These are phyloP conservation scores for Apogon hyalosoma DNA, from an alignment of 2,797 vertebrate species.

Conservation along the genomic window DNA sequence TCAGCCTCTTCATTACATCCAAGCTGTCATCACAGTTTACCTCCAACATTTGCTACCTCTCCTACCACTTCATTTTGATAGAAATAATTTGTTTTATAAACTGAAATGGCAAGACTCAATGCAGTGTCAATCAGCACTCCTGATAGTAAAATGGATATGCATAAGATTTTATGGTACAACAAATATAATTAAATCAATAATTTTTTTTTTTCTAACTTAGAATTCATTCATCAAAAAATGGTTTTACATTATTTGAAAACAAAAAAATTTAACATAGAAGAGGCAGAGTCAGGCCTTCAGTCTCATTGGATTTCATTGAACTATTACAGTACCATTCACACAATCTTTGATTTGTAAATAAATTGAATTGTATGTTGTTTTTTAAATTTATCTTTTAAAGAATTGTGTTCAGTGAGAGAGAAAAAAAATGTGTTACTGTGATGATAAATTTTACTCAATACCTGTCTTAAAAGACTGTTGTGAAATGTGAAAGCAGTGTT, in stretches of 20 bases:
- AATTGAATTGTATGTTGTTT: not conserved
- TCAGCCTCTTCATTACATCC: slow-evolving; percentile 73
- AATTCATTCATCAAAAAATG: slow-evolving; percentile 7
- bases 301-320: not conserved
- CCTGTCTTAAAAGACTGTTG: slow-evolving; percentile 6
- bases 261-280: not conserved
- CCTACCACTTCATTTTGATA: slow-evolving; percentile 48
- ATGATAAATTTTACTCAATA: slow-evolving; percentile 7
- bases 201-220: not conserved
- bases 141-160: slow-evolving; percentile 3
- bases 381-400: slow-evolving; percentile 10
- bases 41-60: slow-evolving; percentile 59
- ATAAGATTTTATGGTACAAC: slow-evolving; percentile 3
- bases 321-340: not conserved
- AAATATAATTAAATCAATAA: slow-evolving; percentile 1
- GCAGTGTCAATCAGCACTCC: slow-evolving; percentile 27
- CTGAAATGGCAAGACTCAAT: slow-evolving; percentile 35
- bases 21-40: slow-evolving; percentile 73
- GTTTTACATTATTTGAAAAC: slow-evolving; percentile 12
- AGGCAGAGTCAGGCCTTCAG: not conserved
- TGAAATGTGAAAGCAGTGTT: slow-evolving; percentile 25
- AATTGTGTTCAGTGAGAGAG: not conserved
- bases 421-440: slow-evolving; percentile 15
- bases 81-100: slow-evolving; percentile 52
- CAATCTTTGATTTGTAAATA: slow-evolving; percentile 18